Evolutionary conservation across 2,888 invertebrate species (phyloP).

Genomic region (Drosophila maculinotata): DNA sequence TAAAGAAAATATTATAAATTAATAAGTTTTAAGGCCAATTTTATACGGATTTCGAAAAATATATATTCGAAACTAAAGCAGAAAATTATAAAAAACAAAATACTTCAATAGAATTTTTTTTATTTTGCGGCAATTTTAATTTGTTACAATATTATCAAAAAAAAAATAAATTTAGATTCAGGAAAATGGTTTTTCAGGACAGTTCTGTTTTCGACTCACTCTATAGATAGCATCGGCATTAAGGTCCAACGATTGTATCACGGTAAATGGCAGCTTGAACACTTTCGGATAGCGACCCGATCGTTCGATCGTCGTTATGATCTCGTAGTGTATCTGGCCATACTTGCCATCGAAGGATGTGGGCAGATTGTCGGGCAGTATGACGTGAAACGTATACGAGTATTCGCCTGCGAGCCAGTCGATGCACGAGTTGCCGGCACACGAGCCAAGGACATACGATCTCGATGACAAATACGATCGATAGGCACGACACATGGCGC

Average conservation of each 20-base stretch:
- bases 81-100: too few relatives aligned
- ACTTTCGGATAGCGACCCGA: conserved; percentile 95
- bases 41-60: too few relatives aligned
- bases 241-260: conserved; percentile 92
- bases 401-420: conserved; percentile 89
- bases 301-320: conserved; percentile 91
- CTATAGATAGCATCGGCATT: conserved; percentile 90
- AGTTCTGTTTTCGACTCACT: conserved; percentile 85
- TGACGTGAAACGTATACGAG: conserved; percentile 92
- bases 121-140: too few relatives aligned
- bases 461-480: conserved; percentile 84
- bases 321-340: conserved; percentile 92
- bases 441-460: conserved; percentile 83
- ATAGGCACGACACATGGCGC: conserved; percentile 84
- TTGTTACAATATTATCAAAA: too few relatives aligned
- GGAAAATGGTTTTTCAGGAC: too few relatives aligned
- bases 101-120: too few relatives aligned
- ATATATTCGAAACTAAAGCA: too few relatives aligned
- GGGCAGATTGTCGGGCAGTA: conserved; percentile 87
- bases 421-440: conserved; percentile 86
- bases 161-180: too few relatives aligned
- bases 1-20: too few relatives aligned
- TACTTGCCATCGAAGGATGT: conserved; percentile 92
- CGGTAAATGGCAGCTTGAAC: conserved; percentile 91
- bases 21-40: too few relatives aligned